A percentile compares a stretch with the other conserved stretches of the same genome.
Evolutionary conservation across 1,140 invertebrate species (phyloP).

Genomic region (Heliconius congener): DNA sequence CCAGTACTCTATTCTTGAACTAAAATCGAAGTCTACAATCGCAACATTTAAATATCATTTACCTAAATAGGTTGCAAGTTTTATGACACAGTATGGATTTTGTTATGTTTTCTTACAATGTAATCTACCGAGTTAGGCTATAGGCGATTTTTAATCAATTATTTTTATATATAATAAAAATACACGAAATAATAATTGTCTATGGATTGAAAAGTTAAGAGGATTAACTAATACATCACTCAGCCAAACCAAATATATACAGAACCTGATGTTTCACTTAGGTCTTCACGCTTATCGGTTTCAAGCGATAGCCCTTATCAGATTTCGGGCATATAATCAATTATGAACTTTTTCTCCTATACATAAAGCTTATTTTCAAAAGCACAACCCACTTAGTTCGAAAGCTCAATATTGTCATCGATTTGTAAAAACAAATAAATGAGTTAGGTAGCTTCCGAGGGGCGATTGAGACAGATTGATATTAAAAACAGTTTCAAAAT

Average conservation of each 20-base stretch:
- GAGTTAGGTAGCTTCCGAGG: conserved; percentile 54
- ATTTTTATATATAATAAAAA: too few species aligned
- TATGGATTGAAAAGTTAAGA: too few species aligned
- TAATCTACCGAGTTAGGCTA: too few species aligned
- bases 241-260: conserved; percentile 23
- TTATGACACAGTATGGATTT: too few species aligned
- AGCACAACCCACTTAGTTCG: neutral
- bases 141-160: too few species aligned
- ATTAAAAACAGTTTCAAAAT: conserved; percentile 40
- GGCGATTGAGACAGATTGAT: conserved; percentile 43
- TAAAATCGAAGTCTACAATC: too few species aligned
- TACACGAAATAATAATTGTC: too few species aligned
- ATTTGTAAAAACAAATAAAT: conserved; percentile 48
- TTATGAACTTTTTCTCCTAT: neutral
- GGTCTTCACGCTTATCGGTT: neutral
- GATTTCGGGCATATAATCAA: neutral
- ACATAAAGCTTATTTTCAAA: neutral
- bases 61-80: too few species aligned
- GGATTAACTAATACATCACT: too few species aligned
- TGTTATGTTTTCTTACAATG: too few species aligned
- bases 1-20: too few species aligned
- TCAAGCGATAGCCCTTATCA: neutral
- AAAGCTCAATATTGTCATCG: conserved; percentile 8
- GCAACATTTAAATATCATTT: too few species aligned
- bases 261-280: neutral